Conservation (phyloP, 2,113 vertebrate genomes). For the Isurus oxyrinchus region DNA sequence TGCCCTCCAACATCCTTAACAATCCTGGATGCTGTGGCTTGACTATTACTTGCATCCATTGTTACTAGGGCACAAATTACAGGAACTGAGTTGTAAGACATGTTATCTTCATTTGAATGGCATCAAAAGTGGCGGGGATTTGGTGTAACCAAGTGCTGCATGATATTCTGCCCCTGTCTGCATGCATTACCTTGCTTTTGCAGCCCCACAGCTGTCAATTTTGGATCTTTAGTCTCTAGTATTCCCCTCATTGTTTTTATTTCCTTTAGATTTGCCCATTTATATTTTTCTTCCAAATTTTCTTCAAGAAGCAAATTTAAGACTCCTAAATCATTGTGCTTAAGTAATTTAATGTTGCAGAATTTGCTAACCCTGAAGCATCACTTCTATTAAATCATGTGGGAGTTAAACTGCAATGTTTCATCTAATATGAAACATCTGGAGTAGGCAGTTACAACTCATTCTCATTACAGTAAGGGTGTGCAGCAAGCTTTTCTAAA, state of each 20-base stretch:
- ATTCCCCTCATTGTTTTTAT: neutral
- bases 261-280: neutral
- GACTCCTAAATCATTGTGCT: neutral
- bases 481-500: neutral
- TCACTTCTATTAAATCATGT: neutral
- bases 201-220: neutral
- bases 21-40: neutral
- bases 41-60: neutral
- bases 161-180: neutral
- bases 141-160: neutral
- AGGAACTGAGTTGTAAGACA: neutral
- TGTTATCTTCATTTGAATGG: neutral
- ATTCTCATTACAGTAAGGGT: neutral
- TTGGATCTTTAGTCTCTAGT: too few species aligned
- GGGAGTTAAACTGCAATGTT: neutral
- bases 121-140: neutral
- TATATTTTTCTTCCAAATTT: neutral
- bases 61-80: neutral
- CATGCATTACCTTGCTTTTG: neutral
- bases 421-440: neutral
- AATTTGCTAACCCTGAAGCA: neutral
- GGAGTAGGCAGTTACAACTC: neutral
- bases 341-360: neutral
- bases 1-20: neutral
- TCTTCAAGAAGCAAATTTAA: neutral